Conservation (phyloP, 2,797 vertebrate genomes). For the Arnoldichthys spilopterus region DNA sequence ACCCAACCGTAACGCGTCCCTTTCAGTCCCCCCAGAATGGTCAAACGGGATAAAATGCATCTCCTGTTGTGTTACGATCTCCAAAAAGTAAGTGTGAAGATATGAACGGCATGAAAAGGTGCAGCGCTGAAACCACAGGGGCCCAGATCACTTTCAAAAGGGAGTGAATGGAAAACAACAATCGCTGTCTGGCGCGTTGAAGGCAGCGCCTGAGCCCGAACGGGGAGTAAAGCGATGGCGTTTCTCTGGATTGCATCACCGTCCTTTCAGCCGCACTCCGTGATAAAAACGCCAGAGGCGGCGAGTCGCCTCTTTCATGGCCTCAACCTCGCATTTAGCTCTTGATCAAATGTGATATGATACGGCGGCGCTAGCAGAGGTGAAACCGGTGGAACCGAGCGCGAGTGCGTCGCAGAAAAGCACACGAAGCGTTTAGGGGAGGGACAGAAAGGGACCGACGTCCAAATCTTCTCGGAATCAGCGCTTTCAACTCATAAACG, state of each 20-base stretch:
- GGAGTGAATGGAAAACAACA: constrained; percentile 50
- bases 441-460: too few species aligned
- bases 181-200: constrained; percentile 41
- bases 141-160: constrained; percentile 39
- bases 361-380: neutral
- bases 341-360: neutral
- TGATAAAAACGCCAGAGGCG: constrained; percentile 53
- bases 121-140: constrained; percentile 28
- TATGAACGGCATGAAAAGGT: constrained; percentile 31
- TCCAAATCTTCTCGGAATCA: too few species aligned
- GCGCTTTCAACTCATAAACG: too few species aligned
- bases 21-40: neutral
- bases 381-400: neutral
- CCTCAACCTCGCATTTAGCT: constrained; percentile 2
- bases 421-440: too few species aligned
- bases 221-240: constrained; percentile 16
- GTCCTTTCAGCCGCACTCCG: constrained; percentile 61
- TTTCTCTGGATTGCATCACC: constrained; percentile 77
- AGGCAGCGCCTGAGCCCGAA: constrained; percentile 4
- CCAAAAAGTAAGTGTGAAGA: constrained; percentile 4
- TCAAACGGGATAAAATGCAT: constrained; percentile 13
- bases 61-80: neutral
- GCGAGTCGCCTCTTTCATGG: neutral
- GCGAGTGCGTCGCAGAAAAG: too few species aligned
- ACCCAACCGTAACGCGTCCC: neutral